These are phyloP conservation scores for Pyrrhosoma nymphula DNA, from an alignment of 2,888 invertebrate species.

Conservation along the genomic window DNA sequence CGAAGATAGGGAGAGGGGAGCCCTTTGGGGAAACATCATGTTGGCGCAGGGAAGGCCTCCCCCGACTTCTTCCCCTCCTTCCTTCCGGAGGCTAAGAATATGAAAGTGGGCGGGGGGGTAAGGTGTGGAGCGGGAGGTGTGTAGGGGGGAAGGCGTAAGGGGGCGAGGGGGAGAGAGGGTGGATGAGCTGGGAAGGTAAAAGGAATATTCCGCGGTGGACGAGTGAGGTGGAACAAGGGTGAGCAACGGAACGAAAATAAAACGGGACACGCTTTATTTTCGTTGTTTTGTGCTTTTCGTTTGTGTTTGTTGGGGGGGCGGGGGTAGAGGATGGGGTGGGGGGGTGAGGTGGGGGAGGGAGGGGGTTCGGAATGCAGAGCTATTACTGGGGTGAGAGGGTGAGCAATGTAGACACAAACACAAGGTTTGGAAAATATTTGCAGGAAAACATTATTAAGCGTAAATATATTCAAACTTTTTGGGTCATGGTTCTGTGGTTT, in stretches of 20 bases:
- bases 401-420: too few relatives aligned
- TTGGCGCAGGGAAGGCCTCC: too few relatives aligned
- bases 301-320: neutral
- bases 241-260: constrained; percentile 10
- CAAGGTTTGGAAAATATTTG: too few relatives aligned
- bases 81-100: neutral
- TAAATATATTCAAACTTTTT: too few relatives aligned
- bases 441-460: too few relatives aligned
- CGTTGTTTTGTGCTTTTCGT: neutral
- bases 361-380: neutral
- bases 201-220: too few relatives aligned
- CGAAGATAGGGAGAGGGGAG: too few relatives aligned
- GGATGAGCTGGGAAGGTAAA: too few relatives aligned
- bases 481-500: too few relatives aligned
- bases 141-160: too few relatives aligned
- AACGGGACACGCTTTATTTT: neutral
- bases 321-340: neutral
- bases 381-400: neutral
- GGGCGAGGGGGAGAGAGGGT: too few relatives aligned
- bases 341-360: neutral
- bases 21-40: too few relatives aligned
- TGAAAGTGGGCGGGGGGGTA: neutral
- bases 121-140: neutral
- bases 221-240: neutral
- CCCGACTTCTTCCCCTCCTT: neutral